Base-by-base conservation (phyloP, 2,797 vertebrate species). In the Calcarius lapponicus region DNA sequence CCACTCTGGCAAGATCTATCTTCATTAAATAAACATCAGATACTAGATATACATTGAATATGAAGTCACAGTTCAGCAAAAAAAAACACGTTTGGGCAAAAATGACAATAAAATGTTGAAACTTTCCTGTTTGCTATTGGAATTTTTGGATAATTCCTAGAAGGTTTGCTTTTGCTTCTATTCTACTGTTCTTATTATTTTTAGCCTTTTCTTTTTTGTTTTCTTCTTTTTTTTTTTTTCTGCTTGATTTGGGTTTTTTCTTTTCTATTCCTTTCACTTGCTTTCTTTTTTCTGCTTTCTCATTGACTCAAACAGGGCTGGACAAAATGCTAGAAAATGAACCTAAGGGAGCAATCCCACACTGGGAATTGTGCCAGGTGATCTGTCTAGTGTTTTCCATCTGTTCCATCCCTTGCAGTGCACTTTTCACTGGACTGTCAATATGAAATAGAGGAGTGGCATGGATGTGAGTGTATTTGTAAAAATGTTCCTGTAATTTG, bases 261-360 rank as follows among this genome's bases (percentile, higher is more conserved):
- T 36, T 4, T 50, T 36, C 7, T 31, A 17, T 36, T 5, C 1
- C 2, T 36, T 67, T 61, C 61, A 10, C 6, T 69, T 57, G 10
- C 11, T 75, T 36, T 47, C 21, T 66, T 28, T 43, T 43, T 53
- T 50, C 34, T 61, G 4, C 48, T 82, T 93, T 87, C 34, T 66
- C 48, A 51, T 53, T 90, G 47, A 65, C 14, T 90, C 47, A 72
- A 48, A 47, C 5, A 54, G 50, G 14, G 47, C 26, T 47, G 73
- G 86, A 81, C 7, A 20, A 91, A 92, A 92, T 65, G 42, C 31
- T 84, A 86, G n/a, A 45, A 78, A 88, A 86, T 76, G 12, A 84
- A 88, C 80, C 71, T 84, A 82, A 93, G 70, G 88, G 84, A 93
- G 66, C 58, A 92, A 47, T 95, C 48, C 36, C 29, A 84, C 61